Base-by-base conservation (phyloP, 2,113 vertebrate species). In the Antigone vipio region DNA sequence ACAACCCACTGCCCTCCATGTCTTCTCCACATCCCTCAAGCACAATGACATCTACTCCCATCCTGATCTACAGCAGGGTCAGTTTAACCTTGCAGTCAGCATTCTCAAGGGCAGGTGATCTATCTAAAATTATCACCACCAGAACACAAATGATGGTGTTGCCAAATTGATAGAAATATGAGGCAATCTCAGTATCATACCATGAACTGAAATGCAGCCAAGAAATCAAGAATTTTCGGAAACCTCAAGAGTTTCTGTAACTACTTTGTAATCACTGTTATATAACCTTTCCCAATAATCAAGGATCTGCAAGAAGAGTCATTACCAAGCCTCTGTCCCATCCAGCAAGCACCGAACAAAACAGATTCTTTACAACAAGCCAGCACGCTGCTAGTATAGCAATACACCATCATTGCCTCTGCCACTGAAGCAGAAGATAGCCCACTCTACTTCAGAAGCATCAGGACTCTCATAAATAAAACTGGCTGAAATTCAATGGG, bases 91-190 rank as follows among this genome's bases (percentile, higher is more conserved):
- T 52, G 35, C 2, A 2, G 15, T 19, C 55, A 90, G 9, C 27
- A 35, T 63, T 47, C 38, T 27, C 18, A 74, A 44, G 56, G 12
- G 22, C 49, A 89, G 32, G 24, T 7, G 12, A 34, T 11, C 21
- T 10, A 40, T 11, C 26, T 52, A 47, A 81, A 94, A 58, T 66
- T 45, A 53, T 49, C 59, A 62, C 8, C 27, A 12, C 9, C 2
- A 0, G 12, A 63, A 38, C 12, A 32, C 9, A 78, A 66, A 18
- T 0, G 0, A 15, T 24, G 18, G 3, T 47, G 35, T 78, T 71
- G 7, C 5, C 22, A 66, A 82, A 78, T 4, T 34, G 17, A 53
- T 10, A 78, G 20, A 81, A 81, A 64, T 29, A 77, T 2, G 12
- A 67, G 11, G 10, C 11, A 62, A 34, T 40, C 5, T 60, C 50